Base-by-base conservation (phyloP, 1,140 invertebrate species). In the Orussus abietinus region DNA sequence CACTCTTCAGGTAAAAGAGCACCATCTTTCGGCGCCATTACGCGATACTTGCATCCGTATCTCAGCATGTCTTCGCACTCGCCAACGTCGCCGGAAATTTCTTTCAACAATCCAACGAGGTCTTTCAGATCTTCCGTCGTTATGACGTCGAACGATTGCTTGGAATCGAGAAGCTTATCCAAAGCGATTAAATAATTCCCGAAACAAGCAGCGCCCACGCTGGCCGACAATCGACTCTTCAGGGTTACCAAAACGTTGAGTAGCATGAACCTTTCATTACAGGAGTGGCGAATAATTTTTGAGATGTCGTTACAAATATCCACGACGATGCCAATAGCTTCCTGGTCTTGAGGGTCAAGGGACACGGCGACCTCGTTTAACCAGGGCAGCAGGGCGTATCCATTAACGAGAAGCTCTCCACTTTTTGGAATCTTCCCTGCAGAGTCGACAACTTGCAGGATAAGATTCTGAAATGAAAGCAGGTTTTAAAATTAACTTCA, bases 351-450 rank as follows among this genome's bases (percentile, higher is more conserved):
- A 18, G 14, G 33, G 2, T 52, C 21, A 3, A 58, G 30, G 30
- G 46, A 38, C 0, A 17, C 11, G 1, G 44, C 15, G 11, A 57
- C 39, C 33, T 52, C 38, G 42, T 53, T 35, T 12, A 86, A 47
- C 82, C 82, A 85, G 4, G 79, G 69, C 18, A 85, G 43, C 2
- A 86, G 49, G n/a, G 77, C 79, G 45, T 81, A 78, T 45, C 77
- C 75, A 45, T 79, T 76, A 3, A 78, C 65, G 35, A 87, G 68
- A 36, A 83, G 75, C 40, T 80, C 73, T 4, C 75, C 75, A 1
- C 78, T 77, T 43, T 76, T 76, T 6, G 77, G 72, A 26, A 85
- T 77, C 44, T 75, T 72, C 3, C 80, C 75, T 31, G 78, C 72
- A 6, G 74, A 75, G 41, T 74, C 74, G 0, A 88, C 51, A 2